Conservation (phyloP, 2,797 vertebrate species). For the Megalops cyprinoides region DNA sequence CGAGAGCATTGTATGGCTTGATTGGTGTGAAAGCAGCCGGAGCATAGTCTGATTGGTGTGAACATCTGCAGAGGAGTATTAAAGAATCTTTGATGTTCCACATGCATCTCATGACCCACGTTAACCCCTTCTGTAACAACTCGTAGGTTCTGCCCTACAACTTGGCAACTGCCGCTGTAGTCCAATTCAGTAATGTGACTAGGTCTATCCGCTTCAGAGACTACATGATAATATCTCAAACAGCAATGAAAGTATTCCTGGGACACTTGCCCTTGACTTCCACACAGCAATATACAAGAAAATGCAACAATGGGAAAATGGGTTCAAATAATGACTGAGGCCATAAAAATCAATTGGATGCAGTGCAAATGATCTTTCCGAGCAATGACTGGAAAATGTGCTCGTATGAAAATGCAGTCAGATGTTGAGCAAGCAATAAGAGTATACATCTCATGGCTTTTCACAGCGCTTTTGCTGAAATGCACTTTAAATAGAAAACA, state of each 20-base stretch:
- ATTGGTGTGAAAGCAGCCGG: no score
- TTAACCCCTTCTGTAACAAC: no score
- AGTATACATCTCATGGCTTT: background rate
- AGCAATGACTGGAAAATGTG: constrained; percentile 6
- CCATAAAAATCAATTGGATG: background rate
- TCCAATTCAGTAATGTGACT: background rate
- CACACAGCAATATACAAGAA: background rate
- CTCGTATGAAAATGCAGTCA: constrained; percentile 1
- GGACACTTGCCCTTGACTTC: background rate
- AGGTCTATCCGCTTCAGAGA: background rate
- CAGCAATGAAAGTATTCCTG: background rate
- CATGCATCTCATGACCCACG: no score
- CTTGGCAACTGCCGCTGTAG: background rate
- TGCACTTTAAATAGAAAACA: background rate
- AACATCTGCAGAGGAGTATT: no score
- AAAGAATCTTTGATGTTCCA: background rate
- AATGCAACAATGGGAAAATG: background rate
- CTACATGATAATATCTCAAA: background rate
- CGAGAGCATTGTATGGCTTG: no score
- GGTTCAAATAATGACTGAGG: background rate
- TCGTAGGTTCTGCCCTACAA: no score
- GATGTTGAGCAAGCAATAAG: background rate
- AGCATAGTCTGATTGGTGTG: no score
- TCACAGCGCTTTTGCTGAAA: constrained; percentile 5
- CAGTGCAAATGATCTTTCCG: background rate